Conservation (phyloP, 2,797 vertebrate genomes). For the Balearica regulorum region DNA sequence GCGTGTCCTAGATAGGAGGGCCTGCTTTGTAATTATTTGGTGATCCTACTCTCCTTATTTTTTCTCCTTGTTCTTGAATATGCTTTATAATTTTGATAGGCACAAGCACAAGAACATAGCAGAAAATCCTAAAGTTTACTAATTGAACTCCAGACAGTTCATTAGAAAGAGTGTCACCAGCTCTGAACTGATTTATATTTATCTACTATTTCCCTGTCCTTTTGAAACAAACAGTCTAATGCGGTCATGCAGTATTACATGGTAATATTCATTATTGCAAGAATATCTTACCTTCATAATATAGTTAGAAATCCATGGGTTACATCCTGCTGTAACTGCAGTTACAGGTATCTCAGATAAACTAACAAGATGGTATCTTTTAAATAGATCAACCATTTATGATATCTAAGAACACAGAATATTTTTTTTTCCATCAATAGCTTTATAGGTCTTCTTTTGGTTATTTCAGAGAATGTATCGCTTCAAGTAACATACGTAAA, state of each 20-base stretch:
- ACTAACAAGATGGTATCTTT: neutral
- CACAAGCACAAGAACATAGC: neutral
- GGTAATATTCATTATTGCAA: neutral
- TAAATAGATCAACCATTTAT: neutral
- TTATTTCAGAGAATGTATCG: neutral
- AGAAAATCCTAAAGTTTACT: neutral
- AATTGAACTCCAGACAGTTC: neutral
- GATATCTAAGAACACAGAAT: neutral
- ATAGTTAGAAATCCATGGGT: neutral
- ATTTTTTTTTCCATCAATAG: neutral
- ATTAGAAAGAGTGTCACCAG: neutral
- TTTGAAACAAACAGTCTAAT: neutral
- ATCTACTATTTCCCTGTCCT: neutral
- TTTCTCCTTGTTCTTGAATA: conserved; percentile 31
- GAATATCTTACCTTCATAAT: neutral
- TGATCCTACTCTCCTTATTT: neutral
- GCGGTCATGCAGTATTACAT: neutral
- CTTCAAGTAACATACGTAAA: neutral
- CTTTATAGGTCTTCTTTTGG: neutral
- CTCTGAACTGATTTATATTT: neutral
- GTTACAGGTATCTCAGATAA: neutral
- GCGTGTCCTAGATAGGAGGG: conserved; percentile 50
- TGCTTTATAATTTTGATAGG: conserved; percentile 31
- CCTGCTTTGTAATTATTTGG: conserved; percentile 49
- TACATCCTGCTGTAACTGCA: neutral